Evolutionary conservation across 2,797 vertebrate genomes (phyloP).

Genomic region (Sternotherus odoratus): DNA sequence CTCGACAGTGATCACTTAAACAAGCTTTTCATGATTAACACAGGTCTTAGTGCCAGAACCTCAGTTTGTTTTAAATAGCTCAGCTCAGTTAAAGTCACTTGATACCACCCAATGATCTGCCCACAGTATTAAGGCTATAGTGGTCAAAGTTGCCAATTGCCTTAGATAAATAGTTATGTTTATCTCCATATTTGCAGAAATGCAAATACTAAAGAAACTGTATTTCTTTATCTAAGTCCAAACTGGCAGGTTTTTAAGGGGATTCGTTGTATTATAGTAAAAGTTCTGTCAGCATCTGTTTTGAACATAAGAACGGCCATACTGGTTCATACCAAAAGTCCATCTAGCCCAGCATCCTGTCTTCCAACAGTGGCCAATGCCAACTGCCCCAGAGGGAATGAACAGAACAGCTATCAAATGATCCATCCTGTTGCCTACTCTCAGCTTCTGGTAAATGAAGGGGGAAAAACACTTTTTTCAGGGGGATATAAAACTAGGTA

Average conservation of each 20-base stretch:
- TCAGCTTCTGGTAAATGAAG: too few species aligned
- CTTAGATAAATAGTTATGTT: background rate
- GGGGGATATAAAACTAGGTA: background rate
- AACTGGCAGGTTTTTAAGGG: background rate
- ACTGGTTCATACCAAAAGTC: too few species aligned
- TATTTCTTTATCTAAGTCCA: background rate
- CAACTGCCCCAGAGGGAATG: too few species aligned
- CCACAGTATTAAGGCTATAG: background rate
- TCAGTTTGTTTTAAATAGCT: background rate
- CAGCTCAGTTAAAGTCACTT: background rate
- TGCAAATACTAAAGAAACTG: background rate
- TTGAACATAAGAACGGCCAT: background rate
- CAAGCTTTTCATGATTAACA: background rate
- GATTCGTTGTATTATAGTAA: background rate
- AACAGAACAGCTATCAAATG: too few species aligned
- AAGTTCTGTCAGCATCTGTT: background rate
- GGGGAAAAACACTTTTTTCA: background rate
- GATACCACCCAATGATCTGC: background rate
- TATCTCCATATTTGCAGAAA: background rate
- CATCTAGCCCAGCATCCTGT: too few species aligned
- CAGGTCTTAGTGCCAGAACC: rapidly evolving
- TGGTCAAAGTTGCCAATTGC: background rate
- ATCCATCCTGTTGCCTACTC: too few species aligned
- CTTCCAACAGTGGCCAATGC: too few species aligned
- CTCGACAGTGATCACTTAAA: background rate